phyloP scores from a whole-genome alignment of 2,797 vertebrate species.

The Micrastur ruficollis region DNA sequence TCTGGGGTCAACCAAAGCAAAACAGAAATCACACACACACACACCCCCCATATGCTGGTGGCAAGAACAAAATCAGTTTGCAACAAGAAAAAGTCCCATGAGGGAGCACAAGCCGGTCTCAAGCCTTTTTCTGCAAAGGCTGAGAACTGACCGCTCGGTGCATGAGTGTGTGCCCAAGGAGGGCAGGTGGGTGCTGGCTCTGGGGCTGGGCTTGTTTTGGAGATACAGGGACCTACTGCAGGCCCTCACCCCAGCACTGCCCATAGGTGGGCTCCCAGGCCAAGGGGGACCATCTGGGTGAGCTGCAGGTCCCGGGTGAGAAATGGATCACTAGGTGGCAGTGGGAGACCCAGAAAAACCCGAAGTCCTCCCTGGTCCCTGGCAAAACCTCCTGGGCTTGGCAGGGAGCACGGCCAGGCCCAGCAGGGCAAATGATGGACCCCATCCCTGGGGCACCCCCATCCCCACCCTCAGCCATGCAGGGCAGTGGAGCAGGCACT shows the following conservation, averaged over 20 bases:
- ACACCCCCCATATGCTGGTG: fast-evolving
- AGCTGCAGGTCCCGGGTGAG: neutral
- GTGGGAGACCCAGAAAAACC: neutral
- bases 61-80: neutral
- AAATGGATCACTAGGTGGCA: conserved; percentile 26
- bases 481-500: neutral
- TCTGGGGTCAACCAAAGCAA: neutral
- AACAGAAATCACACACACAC: neutral
- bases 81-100: neutral
- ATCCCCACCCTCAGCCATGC: neutral
- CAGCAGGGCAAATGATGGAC: neutral
- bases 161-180: neutral
- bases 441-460: neutral
- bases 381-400: neutral
- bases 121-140: neutral
- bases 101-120: neutral
- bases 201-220: fast-evolving
- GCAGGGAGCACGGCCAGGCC: neutral
- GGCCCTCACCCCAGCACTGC: neutral
- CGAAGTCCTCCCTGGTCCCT: neutral
- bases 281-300: neutral
- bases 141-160: neutral
- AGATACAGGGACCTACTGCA: neutral
- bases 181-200: neutral
- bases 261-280: neutral